These are phyloP conservation scores for Venturia canescens DNA, from an alignment of 1,140 invertebrate genomes.

Conservation along the genomic window DNA sequence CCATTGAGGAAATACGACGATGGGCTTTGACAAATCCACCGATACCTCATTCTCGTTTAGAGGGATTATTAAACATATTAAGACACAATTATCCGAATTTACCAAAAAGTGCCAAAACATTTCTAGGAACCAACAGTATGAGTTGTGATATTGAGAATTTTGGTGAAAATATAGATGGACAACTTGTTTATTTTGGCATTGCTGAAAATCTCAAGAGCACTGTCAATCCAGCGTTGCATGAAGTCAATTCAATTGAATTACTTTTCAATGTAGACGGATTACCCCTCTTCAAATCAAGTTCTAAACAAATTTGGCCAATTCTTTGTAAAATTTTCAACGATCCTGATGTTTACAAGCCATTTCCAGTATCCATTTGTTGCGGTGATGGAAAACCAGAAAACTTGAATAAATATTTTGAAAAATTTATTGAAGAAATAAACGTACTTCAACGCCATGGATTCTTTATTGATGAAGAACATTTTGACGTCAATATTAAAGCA, in stretches of 20 bases:
- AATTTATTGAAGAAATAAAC: conserved; percentile 42
- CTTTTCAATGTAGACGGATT: conserved; percentile 45
- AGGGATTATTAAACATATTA: no score
- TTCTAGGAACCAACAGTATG: conserved; percentile 42
- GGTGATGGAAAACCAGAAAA: conserved; percentile 38
- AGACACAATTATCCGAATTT: no score
- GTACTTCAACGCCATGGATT: conserved; percentile 28
- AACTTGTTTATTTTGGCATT: conserved; percentile 44
- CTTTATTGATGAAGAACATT: conserved; percentile 15
- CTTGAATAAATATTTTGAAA: conserved; percentile 30
- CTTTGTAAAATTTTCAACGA: conserved; percentile 34
- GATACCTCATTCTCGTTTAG: no score
- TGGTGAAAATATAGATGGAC: conserved; percentile 13
- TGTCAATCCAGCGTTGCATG: conserved; percentile 42
- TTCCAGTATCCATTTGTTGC: conserved; percentile 41
- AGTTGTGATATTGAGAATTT: conserved; percentile 34
- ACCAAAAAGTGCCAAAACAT: conserved; percentile 46
- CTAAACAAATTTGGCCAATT: conserved; percentile 47
- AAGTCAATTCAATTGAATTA: conserved; percentile 25
- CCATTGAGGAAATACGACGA: no score
- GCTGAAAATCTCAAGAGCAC: conserved; percentile 15
- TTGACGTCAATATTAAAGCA: conserved; percentile 33
- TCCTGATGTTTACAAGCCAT: conserved; percentile 44
- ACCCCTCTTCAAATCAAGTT: conserved; percentile 36
- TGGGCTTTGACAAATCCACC: no score